Evolutionary conservation across 2,797 vertebrate species (phyloP).

Genomic region (Psittacula echo): DNA sequence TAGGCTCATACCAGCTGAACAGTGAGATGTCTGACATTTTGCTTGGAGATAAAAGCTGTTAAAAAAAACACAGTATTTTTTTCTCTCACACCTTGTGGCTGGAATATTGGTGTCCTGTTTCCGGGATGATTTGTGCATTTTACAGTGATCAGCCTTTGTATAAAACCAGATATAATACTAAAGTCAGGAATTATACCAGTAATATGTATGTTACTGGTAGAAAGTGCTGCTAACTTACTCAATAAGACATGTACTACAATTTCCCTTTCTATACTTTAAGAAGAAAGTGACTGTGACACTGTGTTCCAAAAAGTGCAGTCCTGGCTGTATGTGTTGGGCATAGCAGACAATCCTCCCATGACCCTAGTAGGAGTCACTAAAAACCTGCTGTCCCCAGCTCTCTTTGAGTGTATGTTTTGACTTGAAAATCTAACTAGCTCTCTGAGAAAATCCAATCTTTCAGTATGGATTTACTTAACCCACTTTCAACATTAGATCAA

Average conservation of each 20-base stretch:
- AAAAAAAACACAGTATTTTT: not conserved
- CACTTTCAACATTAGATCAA: not conserved
- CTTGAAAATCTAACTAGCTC: not conserved
- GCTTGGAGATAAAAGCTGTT: not conserved
- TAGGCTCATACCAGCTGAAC: not conserved
- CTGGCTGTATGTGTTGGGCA: fast-evolving
- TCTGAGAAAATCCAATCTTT: not conserved
- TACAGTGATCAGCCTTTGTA: not conserved
- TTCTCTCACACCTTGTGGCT: not conserved
- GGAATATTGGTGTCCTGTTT: not conserved
- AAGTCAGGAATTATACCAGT: not conserved
- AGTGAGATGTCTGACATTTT: not conserved
- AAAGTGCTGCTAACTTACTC: not conserved
- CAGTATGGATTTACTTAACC: not conserved
- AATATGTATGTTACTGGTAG: not conserved
- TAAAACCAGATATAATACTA: not conserved
- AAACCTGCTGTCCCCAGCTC: not conserved
- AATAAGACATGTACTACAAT: not conserved
- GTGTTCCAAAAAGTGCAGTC: not conserved
- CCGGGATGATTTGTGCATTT: not conserved
- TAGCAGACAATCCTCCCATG: not conserved
- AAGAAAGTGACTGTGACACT: not conserved
- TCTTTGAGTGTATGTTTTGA: not conserved
- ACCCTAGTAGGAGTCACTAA: not conserved
- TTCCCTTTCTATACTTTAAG: not conserved